Conservation (phyloP, 2,113 vertebrate species). For the Plestiodon gilberti region DNA sequence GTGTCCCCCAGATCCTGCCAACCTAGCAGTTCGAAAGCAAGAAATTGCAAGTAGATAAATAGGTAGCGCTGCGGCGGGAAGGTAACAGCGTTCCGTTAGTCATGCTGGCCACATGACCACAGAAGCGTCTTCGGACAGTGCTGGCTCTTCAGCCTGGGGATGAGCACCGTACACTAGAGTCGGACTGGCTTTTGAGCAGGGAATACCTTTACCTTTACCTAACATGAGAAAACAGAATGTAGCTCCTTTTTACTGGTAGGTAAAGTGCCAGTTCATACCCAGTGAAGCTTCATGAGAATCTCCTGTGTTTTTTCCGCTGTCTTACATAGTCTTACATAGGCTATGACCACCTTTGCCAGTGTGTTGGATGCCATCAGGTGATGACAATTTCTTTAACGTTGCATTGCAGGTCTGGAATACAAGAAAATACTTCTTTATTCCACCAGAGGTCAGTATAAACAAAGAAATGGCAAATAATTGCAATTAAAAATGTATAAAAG, state of each 20-base stretch:
- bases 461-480: neutral
- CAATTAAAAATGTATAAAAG: neutral
- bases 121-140: no score
- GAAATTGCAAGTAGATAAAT: no score
- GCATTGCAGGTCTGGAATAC: neutral
- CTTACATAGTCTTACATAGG: neutral
- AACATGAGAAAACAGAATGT: conserved; percentile 58
- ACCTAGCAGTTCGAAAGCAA: no score
- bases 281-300: neutral
- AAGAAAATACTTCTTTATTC: neutral
- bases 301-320: neutral
- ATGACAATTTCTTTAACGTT: neutral
- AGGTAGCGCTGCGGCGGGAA: no score
- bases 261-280: neutral
- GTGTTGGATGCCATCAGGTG: neutral
- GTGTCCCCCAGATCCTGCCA: no score
- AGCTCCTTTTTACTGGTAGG: conserved; percentile 61
- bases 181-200: no score
- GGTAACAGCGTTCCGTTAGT: no score
- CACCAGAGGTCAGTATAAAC: conserved; percentile 60
- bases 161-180: no score
- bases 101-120: no score
- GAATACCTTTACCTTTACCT: no score
- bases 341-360: neutral
- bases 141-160: no score